phyloP scores from a whole-genome alignment of 1,140 invertebrate genomes.

The Neuroterus valhalla region DNA sequence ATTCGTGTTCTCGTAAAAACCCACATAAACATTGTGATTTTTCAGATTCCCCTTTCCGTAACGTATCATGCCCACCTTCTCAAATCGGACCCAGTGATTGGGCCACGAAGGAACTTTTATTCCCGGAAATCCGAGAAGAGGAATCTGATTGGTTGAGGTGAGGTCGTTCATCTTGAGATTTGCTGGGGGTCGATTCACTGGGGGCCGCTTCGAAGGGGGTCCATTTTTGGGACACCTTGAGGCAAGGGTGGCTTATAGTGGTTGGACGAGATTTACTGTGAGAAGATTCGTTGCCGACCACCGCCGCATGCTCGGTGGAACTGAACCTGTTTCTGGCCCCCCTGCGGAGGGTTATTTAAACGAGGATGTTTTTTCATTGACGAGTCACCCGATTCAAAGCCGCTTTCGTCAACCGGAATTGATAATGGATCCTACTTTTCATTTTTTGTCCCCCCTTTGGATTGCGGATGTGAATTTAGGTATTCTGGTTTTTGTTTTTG shows the following conservation, averaged over 20 bases:
- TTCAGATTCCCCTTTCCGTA: background rate
- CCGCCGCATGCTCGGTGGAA: conserved; percentile 26
- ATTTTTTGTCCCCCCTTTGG: background rate
- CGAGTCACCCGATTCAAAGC: conserved; percentile 15
- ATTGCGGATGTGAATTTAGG: background rate
- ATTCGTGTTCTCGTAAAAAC: conserved; percentile 41
- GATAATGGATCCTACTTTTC: conserved; percentile 16
- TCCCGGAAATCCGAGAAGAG: conserved; percentile 54
- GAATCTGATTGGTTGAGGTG: conserved; percentile 49
- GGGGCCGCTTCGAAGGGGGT: conserved; percentile 53
- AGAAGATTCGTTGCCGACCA: conserved; percentile 72
- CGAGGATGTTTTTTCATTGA: conserved; percentile 5
- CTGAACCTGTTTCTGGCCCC: conserved; percentile 58
- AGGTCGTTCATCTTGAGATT: conserved; percentile 40
- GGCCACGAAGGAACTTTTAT: conserved; percentile 41
- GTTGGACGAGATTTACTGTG: conserved; percentile 66
- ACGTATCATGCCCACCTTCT: background rate
- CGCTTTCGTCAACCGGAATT: conserved; percentile 33
- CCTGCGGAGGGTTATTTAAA: conserved; percentile 51
- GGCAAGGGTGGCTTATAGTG: conserved; percentile 48
- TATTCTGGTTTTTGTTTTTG: no score
- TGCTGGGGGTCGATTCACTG: conserved; percentile 60
- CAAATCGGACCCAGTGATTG: conserved; percentile 33
- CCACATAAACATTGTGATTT: conserved; percentile 17
- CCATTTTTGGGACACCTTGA: conserved; percentile 45